Conservation (phyloP, 2,888 invertebrate species). For the Shargacucullia verbasci region DNA sequence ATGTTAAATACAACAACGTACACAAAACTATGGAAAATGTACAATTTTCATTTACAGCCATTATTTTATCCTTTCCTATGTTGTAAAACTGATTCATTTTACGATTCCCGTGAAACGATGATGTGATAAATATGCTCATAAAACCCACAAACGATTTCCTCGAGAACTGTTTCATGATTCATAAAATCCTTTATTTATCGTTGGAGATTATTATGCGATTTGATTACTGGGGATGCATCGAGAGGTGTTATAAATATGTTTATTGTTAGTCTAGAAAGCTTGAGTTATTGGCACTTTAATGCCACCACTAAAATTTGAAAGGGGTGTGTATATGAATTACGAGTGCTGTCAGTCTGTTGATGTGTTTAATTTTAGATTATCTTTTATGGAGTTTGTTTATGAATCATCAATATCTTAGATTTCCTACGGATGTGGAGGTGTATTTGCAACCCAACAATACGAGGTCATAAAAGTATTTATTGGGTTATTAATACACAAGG, state of each 20-base stretch:
- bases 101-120: conserved; percentile 68
- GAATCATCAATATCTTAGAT: no score
- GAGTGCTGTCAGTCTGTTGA: conserved; percentile 4
- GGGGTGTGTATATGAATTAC: conserved; percentile 12
- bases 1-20: no score
- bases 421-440: no score
- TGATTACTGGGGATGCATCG: conserved; percentile 52
- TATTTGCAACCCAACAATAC: no score
- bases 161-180: conserved; percentile 69
- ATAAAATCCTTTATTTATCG: conserved; percentile 67
- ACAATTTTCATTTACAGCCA: conserved; percentile 39
- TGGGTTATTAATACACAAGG: no score
- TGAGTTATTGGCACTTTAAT: conserved; percentile 28
- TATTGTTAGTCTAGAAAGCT: conserved; percentile 33
- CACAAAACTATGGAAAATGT: conserved; percentile 27
- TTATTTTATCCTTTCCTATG: conserved; percentile 45
- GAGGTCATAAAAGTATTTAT: no score
- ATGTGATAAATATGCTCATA: conserved; percentile 70
- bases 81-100: conserved; percentile 67
- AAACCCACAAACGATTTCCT: conserved; percentile 65
- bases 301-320: conserved; percentile 18
- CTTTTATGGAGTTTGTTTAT: not conserved
- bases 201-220: conserved; percentile 58
- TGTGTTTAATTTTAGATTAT: conserved; percentile 10
- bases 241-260: conserved; percentile 36